Percentiles rank a stretch among this genome's conserved stretches.
phyloP scores from a whole-genome alignment of 2,888 invertebrate genomes.

The Stenichneumon culpator region DNA sequence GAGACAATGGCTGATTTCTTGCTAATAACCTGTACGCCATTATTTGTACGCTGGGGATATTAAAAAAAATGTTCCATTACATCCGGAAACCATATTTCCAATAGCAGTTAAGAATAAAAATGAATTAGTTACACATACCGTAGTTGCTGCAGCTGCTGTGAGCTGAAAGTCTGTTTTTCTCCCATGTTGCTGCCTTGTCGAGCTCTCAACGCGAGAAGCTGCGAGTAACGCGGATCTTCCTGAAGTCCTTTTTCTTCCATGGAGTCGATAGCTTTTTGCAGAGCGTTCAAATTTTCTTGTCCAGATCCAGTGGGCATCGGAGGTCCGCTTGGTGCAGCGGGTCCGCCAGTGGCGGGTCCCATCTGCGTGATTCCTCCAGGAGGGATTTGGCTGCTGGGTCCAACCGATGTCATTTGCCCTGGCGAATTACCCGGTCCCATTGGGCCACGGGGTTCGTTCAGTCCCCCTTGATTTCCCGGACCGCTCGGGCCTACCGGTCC shows the following conservation, averaged over 20 bases:
- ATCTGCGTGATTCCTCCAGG: slow-evolving; percentile 75
- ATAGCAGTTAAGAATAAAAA: not conserved
- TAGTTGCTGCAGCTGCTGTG: slow-evolving; percentile 94
- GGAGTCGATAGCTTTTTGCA: slow-evolving; percentile 96
- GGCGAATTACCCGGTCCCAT: slow-evolving; percentile 75
- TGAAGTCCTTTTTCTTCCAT: slow-evolving; percentile 98
- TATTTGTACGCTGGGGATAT: slow-evolving; percentile 91
- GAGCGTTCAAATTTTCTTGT: slow-evolving; percentile 94
- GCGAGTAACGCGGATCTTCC: slow-evolving; percentile 96
- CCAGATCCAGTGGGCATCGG: slow-evolving; percentile 81
- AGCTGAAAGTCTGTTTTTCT: slow-evolving; percentile 90
- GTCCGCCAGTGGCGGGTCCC: slow-evolving; percentile 81
- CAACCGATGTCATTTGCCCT: slow-evolving; percentile 74
- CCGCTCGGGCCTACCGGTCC: slow-evolving; percentile 53
- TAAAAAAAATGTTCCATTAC: not conserved
- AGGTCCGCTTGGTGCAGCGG: slow-evolving; percentile 63
- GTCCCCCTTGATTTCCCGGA: slow-evolving; percentile 56
- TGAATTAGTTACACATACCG: slow-evolving; percentile 85
- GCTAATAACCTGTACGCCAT: slow-evolving; percentile 97
- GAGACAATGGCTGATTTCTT: slow-evolving; percentile 96
- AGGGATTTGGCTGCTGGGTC: slow-evolving; percentile 67
- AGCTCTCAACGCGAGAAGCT: slow-evolving; percentile 94
- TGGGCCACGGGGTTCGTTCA: slow-evolving; percentile 53
- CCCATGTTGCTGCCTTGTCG: slow-evolving; percentile 88
- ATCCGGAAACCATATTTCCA: not conserved